These are phyloP conservation scores for Percina caprodes DNA, from an alignment of 2,113 vertebrate genomes.

Conservation along the genomic window DNA sequence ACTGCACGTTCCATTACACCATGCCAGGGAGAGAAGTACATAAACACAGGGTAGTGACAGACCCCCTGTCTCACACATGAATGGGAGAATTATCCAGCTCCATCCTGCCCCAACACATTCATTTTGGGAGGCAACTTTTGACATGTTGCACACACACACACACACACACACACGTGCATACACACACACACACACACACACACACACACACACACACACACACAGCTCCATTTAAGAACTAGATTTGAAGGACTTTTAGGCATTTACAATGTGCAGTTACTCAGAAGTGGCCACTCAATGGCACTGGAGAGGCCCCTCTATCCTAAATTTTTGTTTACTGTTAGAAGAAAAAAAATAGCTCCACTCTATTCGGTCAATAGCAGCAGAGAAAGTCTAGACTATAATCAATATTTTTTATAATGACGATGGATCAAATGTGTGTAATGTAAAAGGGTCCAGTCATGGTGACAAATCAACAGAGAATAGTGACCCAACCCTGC, in stretches of 20 bases:
- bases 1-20: constrained; percentile 75
- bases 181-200: neutral
- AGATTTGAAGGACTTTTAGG: constrained; percentile 11
- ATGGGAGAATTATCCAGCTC: constrained; percentile 66
- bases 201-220: no score
- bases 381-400: neutral
- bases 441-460: neutral
- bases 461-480: neutral
- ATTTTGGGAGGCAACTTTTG: constrained; percentile 43
- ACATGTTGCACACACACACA: constrained; percentile 8
- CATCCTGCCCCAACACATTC: constrained; percentile 34
- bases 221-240: constrained; percentile 3
- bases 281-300: neutral
- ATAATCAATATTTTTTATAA: neutral
- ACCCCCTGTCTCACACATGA: constrained; percentile 65
- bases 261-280: neutral
- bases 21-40: constrained; percentile 72
- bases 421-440: neutral
- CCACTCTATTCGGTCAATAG: neutral
- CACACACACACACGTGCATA: no score
- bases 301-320: neutral
- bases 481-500: neutral
- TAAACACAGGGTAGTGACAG: constrained; percentile 78
- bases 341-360: neutral
- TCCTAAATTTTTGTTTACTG: neutral